Evolutionary conservation across 2,888 invertebrate species (phyloP).

Genomic region (Agriopis aurantiaria): DNA sequence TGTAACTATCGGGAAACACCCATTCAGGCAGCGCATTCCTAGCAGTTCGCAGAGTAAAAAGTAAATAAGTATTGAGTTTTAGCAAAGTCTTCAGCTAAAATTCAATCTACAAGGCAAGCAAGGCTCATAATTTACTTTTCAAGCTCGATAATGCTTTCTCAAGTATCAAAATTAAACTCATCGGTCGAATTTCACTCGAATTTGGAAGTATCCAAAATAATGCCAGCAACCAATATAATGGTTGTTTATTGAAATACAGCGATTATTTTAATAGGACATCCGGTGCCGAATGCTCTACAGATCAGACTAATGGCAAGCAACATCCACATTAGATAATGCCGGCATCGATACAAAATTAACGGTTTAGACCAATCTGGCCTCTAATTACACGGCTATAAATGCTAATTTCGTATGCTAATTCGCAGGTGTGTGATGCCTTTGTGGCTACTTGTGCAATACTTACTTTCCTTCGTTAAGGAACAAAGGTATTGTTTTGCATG

Average conservation of each 20-base stretch:
- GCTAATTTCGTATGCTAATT: slow-evolving; percentile 74
- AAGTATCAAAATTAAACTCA: slow-evolving; percentile 60
- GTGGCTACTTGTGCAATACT: slow-evolving; percentile 57
- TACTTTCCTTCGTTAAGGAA: slow-evolving; percentile 54
- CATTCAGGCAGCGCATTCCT: too few relatives aligned
- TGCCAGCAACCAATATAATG: slow-evolving; percentile 68
- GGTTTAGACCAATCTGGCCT: slow-evolving; percentile 53
- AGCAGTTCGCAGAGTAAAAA: too few relatives aligned
- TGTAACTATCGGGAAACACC: too few relatives aligned
- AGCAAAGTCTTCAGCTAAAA: too few relatives aligned
- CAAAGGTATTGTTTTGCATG: slow-evolving; percentile 51
- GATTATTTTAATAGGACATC: slow-evolving; percentile 85
- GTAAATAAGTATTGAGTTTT: background rate
- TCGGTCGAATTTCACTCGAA: background rate
- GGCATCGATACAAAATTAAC: slow-evolving; percentile 40
- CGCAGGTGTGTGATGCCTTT: slow-evolving; percentile 56
- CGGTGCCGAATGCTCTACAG: slow-evolving; percentile 62
- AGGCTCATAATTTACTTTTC: too few relatives aligned
- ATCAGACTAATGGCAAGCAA: slow-evolving; percentile 60
- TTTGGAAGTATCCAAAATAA: slow-evolving; percentile 53
- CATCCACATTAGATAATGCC: slow-evolving; percentile 69
- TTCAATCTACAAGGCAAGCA: too few relatives aligned
- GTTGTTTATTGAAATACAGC: slow-evolving; percentile 79
- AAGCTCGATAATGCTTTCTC: background rate
- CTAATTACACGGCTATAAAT: slow-evolving; percentile 63